phyloP scores from a whole-genome alignment of 2,888 invertebrate species.

The Phorcus lineatus region DNA sequence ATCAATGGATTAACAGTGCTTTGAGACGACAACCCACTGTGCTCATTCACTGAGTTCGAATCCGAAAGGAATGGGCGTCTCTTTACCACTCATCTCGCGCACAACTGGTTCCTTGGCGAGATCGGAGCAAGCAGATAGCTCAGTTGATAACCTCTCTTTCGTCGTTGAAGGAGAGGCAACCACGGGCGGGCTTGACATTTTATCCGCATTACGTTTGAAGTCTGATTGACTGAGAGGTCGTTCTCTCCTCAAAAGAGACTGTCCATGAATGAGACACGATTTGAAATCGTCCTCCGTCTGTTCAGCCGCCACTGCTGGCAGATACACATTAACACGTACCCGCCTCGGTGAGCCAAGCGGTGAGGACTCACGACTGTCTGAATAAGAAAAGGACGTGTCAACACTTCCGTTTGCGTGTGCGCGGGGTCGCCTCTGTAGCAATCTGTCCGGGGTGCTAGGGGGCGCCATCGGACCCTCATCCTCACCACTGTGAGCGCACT shows the following conservation, averaged over 20 bases:
- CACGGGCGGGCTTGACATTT: neutral
- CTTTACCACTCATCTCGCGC: neutral
- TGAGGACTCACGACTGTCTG: neutral
- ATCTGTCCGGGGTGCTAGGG: slow-evolving; percentile 41
- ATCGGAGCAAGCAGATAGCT: no score
- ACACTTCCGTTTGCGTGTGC: neutral
- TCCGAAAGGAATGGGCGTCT: neutral
- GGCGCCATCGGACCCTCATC: slow-evolving; percentile 39
- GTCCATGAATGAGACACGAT: slow-evolving; percentile 17
- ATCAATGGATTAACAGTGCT: no score
- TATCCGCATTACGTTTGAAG: neutral
- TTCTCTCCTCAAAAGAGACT: slow-evolving; percentile 22
- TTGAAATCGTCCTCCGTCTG: slow-evolving; percentile 31
- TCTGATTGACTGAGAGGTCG: slow-evolving; percentile 27
- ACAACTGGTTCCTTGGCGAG: no score
- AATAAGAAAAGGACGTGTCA: neutral
- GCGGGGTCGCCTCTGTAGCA: neutral
- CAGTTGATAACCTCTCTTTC: no score
- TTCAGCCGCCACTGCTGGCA: slow-evolving; percentile 36
- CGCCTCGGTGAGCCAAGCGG: slow-evolving; percentile 15
- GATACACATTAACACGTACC: slow-evolving; percentile 34
- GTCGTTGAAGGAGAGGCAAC: no score
- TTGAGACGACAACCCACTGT: neutral
- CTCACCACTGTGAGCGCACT: neutral
- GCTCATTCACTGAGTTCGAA: neutral